Conservation (phyloP, 2,113 vertebrate genomes). For the Labeo rohita region DNA sequence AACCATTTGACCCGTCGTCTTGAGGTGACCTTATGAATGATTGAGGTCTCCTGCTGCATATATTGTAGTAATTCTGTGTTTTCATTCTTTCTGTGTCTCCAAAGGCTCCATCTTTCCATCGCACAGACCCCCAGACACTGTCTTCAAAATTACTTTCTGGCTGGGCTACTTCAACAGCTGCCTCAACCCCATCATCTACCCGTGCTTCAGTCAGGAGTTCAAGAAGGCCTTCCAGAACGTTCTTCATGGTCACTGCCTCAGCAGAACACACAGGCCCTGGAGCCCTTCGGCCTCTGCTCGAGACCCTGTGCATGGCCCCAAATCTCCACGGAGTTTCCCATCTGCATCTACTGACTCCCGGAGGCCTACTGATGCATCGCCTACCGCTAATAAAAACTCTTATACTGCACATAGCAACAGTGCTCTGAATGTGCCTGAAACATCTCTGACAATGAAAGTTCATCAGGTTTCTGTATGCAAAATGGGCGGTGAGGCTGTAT, state of each 20-base stretch:
- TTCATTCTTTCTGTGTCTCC: constrained; percentile 44
- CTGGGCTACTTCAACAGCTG: constrained; percentile 99
- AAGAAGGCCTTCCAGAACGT: constrained; percentile 93
- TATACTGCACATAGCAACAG: constrained; percentile 65
- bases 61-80: not conserved
- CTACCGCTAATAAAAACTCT: not conserved
- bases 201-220: constrained; percentile 94
- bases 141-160: constrained; percentile 99
- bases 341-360: not conserved
- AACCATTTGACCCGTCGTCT: not conserved
- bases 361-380: not conserved
- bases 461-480: constrained; percentile 79
- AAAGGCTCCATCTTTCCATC: constrained; percentile 93
- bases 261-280: constrained; percentile 52
- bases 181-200: constrained; percentile 98
- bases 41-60: not conserved
- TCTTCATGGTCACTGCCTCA: constrained; percentile 82
- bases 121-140: constrained; percentile 86
- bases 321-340: not conserved
- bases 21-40: too few species aligned
- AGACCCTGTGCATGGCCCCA: constrained; percentile 4
- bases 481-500: constrained; percentile 80
- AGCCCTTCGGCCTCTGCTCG: not conserved
- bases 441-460: constrained; percentile 71
- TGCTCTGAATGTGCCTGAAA: constrained; percentile 74